Evolutionary conservation across 1,140 invertebrate genomes (phyloP).

Genomic region (Stenopsyche tienmushanensis): DNA sequence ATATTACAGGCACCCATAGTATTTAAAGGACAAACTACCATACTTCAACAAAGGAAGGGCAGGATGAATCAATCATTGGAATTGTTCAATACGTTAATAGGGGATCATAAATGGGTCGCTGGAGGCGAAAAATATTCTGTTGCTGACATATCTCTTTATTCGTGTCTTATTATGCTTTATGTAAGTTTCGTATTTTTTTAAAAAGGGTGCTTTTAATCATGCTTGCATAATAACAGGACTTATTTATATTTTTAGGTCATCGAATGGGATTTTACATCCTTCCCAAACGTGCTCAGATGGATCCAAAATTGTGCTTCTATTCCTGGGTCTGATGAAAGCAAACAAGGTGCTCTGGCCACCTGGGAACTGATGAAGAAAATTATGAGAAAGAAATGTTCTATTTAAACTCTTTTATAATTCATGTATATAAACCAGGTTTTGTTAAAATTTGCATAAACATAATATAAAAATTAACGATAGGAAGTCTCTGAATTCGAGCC

Average conservation of each 20-base stretch:
- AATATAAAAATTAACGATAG: no score
- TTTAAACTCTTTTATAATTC: no score
- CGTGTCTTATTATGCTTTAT: constrained; percentile 57
- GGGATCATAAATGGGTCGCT: constrained; percentile 58
- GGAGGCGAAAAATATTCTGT: constrained; percentile 64
- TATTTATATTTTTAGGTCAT: constrained; percentile 55
- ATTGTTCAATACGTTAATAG: constrained; percentile 59
- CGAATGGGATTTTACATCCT: constrained; percentile 65
- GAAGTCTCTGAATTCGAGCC: no score
- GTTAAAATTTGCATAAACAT: no score
- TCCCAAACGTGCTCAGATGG: constrained; percentile 66
- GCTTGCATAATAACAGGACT: constrained; percentile 11
- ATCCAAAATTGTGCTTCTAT: constrained; percentile 58
- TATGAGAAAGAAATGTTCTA: no score
- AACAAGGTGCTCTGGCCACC: constrained; percentile 59
- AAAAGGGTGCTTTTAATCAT: background rate
- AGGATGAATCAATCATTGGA: constrained; percentile 59
- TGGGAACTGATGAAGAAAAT: no score
- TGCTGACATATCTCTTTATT: constrained; percentile 62
- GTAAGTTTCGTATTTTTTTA: constrained; percentile 47
- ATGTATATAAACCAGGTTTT: no score
- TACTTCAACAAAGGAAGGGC: constrained; percentile 58
- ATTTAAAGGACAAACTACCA: constrained; percentile 57
- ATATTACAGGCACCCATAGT: constrained; percentile 63
- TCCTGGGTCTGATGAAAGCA: constrained; percentile 57